These are phyloP conservation scores for Gymnoscopelus braueri DNA, from an alignment of 2,797 vertebrate species.

Conservation along the genomic window DNA sequence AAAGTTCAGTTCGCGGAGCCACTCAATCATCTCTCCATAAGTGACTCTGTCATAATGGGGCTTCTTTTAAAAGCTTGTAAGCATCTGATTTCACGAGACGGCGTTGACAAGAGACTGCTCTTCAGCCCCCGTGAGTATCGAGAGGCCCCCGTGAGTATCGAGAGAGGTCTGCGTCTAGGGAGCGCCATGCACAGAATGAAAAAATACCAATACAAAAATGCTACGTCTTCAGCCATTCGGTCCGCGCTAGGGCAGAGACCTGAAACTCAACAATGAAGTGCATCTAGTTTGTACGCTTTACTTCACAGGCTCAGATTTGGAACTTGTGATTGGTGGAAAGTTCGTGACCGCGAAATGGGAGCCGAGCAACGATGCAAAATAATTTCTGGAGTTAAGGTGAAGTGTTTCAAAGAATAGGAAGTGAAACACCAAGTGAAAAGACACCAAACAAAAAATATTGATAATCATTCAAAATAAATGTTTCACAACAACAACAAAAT, in stretches of 20 bases:
- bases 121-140: conserved; percentile 6
- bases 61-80: conserved; percentile 68
- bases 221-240: conserved; percentile 1
- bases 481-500: no score
- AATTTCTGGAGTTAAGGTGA: no score
- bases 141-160: conserved; percentile 3
- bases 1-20: conserved; percentile 66
- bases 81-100: conserved; percentile 71
- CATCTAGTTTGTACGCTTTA: no score
- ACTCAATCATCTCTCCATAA: conserved; percentile 70
- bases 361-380: no score
- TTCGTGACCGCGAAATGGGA: no score
- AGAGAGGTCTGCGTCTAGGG: conserved; percentile 11
- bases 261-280: no score
- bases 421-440: no score
- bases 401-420: no score
- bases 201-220: neutral
- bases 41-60: conserved; percentile 71
- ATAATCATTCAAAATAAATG: no score
- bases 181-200: neutral
- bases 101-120: conserved; percentile 53
- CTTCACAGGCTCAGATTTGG: no score
- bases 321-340: no score
- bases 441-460: no score
- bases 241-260: neutral